Evolutionary conservation across 2,113 vertebrate genomes (phyloP), one percentile per base, ranked within the genome.

Genomic region (Chinchilla lanigera): DNA sequence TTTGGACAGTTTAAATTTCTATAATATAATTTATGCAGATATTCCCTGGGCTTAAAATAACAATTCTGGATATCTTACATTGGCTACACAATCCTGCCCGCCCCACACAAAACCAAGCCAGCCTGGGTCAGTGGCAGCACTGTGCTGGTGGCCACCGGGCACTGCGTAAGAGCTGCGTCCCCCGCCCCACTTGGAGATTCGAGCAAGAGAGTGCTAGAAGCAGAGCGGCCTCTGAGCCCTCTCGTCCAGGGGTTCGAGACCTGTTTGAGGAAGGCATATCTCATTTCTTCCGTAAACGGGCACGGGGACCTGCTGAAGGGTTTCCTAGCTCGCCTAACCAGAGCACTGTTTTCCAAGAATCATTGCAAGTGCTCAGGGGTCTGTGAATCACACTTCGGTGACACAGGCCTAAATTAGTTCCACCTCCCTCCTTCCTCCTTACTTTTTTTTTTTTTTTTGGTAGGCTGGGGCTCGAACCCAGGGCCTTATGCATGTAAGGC

Each of bases 311-410:
- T 54, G 41, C 33, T 61, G 35, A 77, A 54, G 81, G 47, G 30
- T 52, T 89, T 81, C 82, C 93, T 56, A 35, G 44, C 89, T 85
- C 47, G 44, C 69, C 67, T 83, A 65, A 52, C 47, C 38, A 47
- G 44, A 87, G 69, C 69, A n/a, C 35, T 35, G 9, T 83, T 93
- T 97, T 82, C 92, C 22, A 96, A 96, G 86, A 93, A 86, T 54
- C 28, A 13, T 89, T 82, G 93, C 38, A 69, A 61, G 71, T 41
- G 81, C 50, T 81, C 44, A 71, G 28, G 71, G 38, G 58, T 71
- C 22, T 69, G 0, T 84, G 87, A 94, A 28, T 84, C 61, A 30
- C 52, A 61, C 41, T 52, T 87, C 61, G 67, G 83, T 56, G 47
- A 77, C 67, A 94, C 20, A 73, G 69, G 47, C 50, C 93, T 82